Evolutionary conservation across 2,888 invertebrate genomes (phyloP).

Genomic region (Sesamia inferens): DNA sequence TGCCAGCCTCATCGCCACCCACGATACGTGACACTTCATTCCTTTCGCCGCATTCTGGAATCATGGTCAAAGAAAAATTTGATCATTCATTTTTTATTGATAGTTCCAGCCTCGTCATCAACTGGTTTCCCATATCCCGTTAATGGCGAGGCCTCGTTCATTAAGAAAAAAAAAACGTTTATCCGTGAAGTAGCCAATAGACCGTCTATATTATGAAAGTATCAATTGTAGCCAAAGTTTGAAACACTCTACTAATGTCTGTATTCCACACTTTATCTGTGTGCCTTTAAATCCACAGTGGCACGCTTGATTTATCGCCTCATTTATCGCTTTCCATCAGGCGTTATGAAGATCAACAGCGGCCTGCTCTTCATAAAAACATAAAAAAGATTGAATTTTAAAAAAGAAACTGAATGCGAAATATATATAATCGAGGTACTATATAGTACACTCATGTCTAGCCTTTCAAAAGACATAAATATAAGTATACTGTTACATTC

Average conservation of each 20-base stretch:
- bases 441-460: neutral
- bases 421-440: too few relatives aligned
- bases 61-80: neutral
- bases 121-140: neutral
- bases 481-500: neutral
- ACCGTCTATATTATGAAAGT: neutral
- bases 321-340: neutral
- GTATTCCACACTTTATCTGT: neutral
- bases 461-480: neutral
- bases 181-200: neutral
- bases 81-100: neutral
- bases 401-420: too few relatives aligned
- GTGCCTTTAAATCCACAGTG: neutral
- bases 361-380: neutral
- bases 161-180: neutral
- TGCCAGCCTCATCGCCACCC: constrained; percentile 93
- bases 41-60: constrained; percentile 94
- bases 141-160: neutral
- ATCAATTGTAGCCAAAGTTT: neutral
- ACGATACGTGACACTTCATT: constrained; percentile 96
- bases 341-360: neutral
- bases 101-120: neutral
- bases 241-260: neutral
- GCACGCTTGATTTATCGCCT: neutral
- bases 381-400: neutral